Evolutionary conservation across 1,140 invertebrate genomes (phyloP).

Genomic region (Mercenaria mercenaria): DNA sequence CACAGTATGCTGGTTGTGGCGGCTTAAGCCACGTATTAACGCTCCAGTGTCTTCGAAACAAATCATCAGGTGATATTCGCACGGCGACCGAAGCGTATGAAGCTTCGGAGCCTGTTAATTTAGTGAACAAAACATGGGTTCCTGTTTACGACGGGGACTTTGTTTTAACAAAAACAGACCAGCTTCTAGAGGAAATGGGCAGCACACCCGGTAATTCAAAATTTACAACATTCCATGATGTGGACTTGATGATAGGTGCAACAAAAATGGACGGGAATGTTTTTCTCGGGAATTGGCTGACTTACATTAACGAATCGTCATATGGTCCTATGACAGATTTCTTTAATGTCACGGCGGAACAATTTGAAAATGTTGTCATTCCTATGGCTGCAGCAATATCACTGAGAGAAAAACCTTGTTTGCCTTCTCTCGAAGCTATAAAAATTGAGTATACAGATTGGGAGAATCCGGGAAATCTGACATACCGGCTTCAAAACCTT

Average conservation of each 20-base stretch:
- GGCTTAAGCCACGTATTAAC: not conserved
- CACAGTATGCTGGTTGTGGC: not conserved
- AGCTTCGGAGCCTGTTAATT: not conserved
- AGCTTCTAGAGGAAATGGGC: slow-evolving; percentile 1
- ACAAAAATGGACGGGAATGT: slow-evolving; percentile 59
- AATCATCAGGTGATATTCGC: not conserved
- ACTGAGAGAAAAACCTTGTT: not conserved
- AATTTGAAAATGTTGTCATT: slow-evolving; percentile 28
- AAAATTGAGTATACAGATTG: slow-evolving; percentile 40
- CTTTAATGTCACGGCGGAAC: not conserved
- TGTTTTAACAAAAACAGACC: slow-evolving; percentile 2
- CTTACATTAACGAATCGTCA: not conserved
- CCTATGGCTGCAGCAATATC: slow-evolving; percentile 54
- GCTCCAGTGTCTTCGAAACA: slow-evolving; percentile 31
- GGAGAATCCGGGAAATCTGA: slow-evolving; percentile 10
- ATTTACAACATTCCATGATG: slow-evolving; percentile 31
- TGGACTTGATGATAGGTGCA: slow-evolving; percentile 69
- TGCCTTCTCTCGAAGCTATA: slow-evolving; percentile 1
- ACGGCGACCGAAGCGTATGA: not conserved
- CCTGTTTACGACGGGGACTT: slow-evolving; percentile 68
- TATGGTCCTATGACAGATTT: not conserved
- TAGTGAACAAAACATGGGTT: not conserved
- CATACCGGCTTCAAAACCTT: not conserved
- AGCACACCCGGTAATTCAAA: not conserved
- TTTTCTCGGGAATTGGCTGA: not conserved